Evolutionary conservation across 2,888 invertebrate genomes (phyloP).

Genomic region (Dicranocentrus wangi): DNA sequence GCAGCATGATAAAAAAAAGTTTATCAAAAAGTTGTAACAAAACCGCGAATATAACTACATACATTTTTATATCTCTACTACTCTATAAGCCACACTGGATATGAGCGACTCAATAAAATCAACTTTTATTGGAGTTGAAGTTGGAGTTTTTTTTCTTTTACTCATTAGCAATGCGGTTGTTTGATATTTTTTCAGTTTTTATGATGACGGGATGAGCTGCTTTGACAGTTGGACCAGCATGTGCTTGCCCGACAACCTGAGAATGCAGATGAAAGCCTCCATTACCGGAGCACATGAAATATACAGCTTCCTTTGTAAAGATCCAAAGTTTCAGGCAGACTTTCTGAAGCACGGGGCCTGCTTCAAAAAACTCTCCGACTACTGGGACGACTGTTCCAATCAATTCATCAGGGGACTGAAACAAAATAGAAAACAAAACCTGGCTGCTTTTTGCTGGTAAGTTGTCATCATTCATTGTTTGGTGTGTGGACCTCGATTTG

Average conservation of each 20-base stretch:
- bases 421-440: constrained; percentile 41
- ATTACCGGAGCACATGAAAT: constrained; percentile 66
- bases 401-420: constrained; percentile 61
- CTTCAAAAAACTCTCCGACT: constrained; percentile 50
- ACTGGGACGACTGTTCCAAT: constrained; percentile 65
- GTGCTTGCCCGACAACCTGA: constrained; percentile 50
- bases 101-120: background rate
- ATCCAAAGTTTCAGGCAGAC: constrained; percentile 58
- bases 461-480: constrained; percentile 15
- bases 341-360: constrained; percentile 60
- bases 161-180: background rate
- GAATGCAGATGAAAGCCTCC: constrained; percentile 48
- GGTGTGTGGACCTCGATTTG: background rate
- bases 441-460: constrained; percentile 66
- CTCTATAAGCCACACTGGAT: background rate
- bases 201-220: constrained; percentile 63
- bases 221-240: constrained; percentile 60
- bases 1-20: no score
- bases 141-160: background rate
- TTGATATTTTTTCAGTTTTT: constrained; percentile 50
- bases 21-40: no score
- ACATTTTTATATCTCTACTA: background rate
- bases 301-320: constrained; percentile 65
- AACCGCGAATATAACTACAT: no score
- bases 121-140: background rate